Base-by-base conservation (phyloP, 1,140 invertebrate species). In the Ruditapes philippinarum region DNA sequence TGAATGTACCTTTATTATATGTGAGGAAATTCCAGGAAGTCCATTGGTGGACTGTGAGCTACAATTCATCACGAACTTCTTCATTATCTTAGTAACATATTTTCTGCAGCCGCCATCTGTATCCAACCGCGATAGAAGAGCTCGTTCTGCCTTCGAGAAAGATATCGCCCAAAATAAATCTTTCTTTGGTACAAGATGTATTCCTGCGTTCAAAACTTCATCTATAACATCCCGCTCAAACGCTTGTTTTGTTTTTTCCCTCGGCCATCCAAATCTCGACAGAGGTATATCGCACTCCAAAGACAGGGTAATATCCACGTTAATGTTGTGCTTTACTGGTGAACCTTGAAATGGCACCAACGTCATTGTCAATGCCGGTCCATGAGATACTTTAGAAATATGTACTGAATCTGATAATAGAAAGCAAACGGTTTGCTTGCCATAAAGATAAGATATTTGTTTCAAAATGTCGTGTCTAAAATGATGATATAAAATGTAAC, bases 131-230 rank as follows among this genome's bases (percentile, higher is more conserved):
- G 74, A 78, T 4, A 78, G 49, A 12, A 78, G 22, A 1, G 42
- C 45, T 28, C 36, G 25, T 11, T 36, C 74, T 14, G 45, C 31
- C 1, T 22, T 19, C 17, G 42, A 51, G 28, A 25, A 31, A 12
- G 74, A 78, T 2, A 78, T 36, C 1, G 45, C 22, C 74, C 74
- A 78, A 4, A 78, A n/a, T 49, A 40, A 36, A 54, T 78, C 36
- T 5, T 36, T 31, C 74, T 78, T 78, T 11, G 74, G 74, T 7
- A 78, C 74, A 17, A 51, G 25, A 33, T 49, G 45, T 0, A 51
- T 36, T 1, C 74, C 74, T 0, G 49, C 49, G 9, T 54, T 14
- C 2, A 17, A 1, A 12, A 33, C 45, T 2, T 7, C 28, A 22
- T 14, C 28, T 4, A 51, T 51, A 17, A 49, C n/a, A 0, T 36